phyloP scores from a whole-genome alignment of 2,888 invertebrate genomes.

The Scelioninae gen. 1 region DNA sequence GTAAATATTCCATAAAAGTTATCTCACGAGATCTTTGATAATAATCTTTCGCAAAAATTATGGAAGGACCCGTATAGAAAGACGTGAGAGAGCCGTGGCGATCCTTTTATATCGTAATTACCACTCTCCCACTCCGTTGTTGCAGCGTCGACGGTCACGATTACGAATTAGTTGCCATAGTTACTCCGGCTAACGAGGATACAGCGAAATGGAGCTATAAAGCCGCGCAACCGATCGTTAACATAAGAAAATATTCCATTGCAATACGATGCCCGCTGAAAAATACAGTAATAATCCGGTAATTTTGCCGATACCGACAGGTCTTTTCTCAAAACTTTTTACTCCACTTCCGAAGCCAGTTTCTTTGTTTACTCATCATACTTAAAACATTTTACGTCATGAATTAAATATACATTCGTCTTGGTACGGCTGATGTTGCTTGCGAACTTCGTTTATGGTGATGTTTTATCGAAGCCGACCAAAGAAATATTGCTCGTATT shows the following conservation, averaged over 20 bases:
- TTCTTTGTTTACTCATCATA: constrained; percentile 71
- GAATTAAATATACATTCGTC: constrained; percentile 66
- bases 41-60: constrained; percentile 68
- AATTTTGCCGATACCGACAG: constrained; percentile 69
- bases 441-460: constrained; percentile 37
- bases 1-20: constrained; percentile 66
- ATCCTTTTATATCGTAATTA: constrained; percentile 71
- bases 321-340: constrained; percentile 65
- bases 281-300: constrained; percentile 70
- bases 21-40: constrained; percentile 64
- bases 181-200: constrained; percentile 71
- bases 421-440: constrained; percentile 31
- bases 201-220: constrained; percentile 72
- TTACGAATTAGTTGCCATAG: constrained; percentile 73
- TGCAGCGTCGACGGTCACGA: constrained; percentile 70
- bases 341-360: constrained; percentile 67
- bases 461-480: constrained; percentile 26
- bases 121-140: constrained; percentile 69
- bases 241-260: constrained; percentile 72
- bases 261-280: constrained; percentile 65
- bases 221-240: constrained; percentile 71
- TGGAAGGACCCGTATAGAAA: constrained; percentile 62
- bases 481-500: constrained; percentile 22
- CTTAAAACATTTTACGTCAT: constrained; percentile 69
- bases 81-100: constrained; percentile 66